Conservation (phyloP, 2,888 invertebrate species). For the Proisotoma minuta region DNA sequence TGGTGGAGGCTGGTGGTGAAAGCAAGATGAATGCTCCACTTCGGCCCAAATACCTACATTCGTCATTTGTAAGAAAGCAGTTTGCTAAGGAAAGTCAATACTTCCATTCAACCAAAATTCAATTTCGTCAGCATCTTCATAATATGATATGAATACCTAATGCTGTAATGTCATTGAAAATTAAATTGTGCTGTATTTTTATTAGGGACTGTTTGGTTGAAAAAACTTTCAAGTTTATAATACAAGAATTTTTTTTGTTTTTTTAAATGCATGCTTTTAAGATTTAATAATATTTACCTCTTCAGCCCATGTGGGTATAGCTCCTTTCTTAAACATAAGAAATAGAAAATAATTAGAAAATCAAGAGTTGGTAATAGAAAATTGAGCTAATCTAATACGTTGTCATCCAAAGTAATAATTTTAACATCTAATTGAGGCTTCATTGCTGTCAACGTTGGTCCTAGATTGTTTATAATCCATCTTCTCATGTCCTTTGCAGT, state of each 20-base stretch:
- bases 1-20: background rate
- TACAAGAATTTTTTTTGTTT: no score
- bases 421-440: conserved; percentile 51
- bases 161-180: conserved; percentile 3
- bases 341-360: no score
- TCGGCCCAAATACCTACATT: background rate
- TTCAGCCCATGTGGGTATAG: conserved; percentile 63
- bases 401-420: conserved; percentile 57
- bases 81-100: conserved; percentile 6
- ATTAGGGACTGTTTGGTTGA: no score
- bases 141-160: conserved; percentile 14
- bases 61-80: background rate
- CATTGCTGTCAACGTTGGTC: conserved; percentile 54
- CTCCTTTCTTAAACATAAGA: no score
- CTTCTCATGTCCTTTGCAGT: conserved; percentile 53
- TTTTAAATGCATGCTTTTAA: no score
- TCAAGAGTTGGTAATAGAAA: no score
- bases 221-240: no score
- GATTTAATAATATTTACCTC: conserved; percentile 26
- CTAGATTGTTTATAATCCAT: conserved; percentile 54
- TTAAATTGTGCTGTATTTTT: no score
- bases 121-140: conserved; percentile 4
- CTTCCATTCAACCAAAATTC: conserved; percentile 7
- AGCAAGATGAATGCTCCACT: conserved; percentile 12
- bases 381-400: no score